phyloP scores from a whole-genome alignment of 2,113 vertebrate genomes.

The Rutilus rutilus region DNA sequence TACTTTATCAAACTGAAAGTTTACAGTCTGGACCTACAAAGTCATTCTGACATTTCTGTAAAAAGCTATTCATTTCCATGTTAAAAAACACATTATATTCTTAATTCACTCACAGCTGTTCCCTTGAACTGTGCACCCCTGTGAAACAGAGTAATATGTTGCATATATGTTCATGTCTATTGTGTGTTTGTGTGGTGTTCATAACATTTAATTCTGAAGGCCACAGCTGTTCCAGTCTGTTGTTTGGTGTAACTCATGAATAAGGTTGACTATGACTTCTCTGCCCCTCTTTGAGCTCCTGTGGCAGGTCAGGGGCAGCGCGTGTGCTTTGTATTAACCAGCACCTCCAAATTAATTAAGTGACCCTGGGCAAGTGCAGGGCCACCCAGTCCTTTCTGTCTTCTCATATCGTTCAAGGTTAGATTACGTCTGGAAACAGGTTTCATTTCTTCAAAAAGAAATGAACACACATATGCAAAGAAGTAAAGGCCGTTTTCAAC shows the following conservation, averaged over 20 bases:
- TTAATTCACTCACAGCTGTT: conserved; percentile 4
- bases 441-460: conserved; percentile 41
- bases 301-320: conserved; percentile 43
- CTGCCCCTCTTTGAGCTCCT: conserved; percentile 29
- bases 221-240: conserved; percentile 10
- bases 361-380: conserved; percentile 50
- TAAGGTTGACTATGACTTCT: conserved; percentile 31
- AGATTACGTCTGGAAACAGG: conserved; percentile 48
- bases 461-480: conserved; percentile 22
- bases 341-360: conserved; percentile 57
- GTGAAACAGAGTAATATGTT: conserved; percentile 10
- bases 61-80: neutral
- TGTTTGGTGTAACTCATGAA: conserved; percentile 8
- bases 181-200: neutral
- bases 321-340: conserved; percentile 49
- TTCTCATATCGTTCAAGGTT: conserved; percentile 50
- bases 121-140: neutral
- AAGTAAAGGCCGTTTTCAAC: conserved; percentile 48
- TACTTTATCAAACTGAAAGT: neutral
- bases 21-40: neutral
- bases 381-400: conserved; percentile 30
- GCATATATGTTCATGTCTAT: conserved; percentile 1
- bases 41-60: neutral
- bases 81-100: neutral
- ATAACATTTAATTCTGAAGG: neutral